Evolutionary conservation across 1,140 invertebrate species (phyloP).

Genomic region (Drosophila quadrilineata): DNA sequence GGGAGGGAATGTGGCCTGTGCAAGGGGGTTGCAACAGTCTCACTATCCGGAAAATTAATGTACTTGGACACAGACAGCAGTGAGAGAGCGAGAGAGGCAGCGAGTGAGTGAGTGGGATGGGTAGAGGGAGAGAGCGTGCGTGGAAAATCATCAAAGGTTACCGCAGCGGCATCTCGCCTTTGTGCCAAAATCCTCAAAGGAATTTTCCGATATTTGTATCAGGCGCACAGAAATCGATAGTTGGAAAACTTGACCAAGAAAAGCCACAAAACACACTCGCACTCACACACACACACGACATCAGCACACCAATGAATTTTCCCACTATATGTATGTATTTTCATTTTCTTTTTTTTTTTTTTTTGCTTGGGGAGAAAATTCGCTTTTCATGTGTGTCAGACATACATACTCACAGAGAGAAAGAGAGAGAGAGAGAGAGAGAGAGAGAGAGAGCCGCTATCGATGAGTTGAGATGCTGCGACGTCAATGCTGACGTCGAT

Average conservation of each 20-base stretch:
- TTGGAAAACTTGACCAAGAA: constrained; percentile 70
- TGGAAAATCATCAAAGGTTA: constrained; percentile 78
- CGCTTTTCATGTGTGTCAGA: constrained; percentile 70
- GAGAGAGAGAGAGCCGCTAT: constrained; percentile 37
- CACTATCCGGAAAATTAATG: constrained; percentile 67
- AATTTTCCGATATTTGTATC: constrained; percentile 80
- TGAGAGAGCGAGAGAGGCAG: not conserved
- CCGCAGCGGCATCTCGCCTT: constrained; percentile 75
- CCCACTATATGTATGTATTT: no score
- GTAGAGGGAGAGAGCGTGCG: constrained; percentile 39
- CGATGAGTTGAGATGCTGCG: constrained; percentile 66
- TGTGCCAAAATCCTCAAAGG: constrained; percentile 81
- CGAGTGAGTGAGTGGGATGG: not conserved
- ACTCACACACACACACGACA: constrained; percentile 18
- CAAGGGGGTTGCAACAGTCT: constrained; percentile 63
- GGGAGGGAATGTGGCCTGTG: constrained; percentile 35
- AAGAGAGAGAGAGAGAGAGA: not conserved
- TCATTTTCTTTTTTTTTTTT: constrained; percentile 56
- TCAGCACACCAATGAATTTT: not conserved
- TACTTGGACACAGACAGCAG: constrained; percentile 6
- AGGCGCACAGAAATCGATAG: constrained; percentile 67
- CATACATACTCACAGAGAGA: constrained; percentile 9
- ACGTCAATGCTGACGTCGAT: constrained; percentile 59
- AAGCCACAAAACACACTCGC: constrained; percentile 53
- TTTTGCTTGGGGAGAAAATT: constrained; percentile 70